Percentiles rank a stretch among this genome's conserved stretches.
Conservation (phyloP, 2,113 vertebrate species). For the Ploceus nigricollis region DNA sequence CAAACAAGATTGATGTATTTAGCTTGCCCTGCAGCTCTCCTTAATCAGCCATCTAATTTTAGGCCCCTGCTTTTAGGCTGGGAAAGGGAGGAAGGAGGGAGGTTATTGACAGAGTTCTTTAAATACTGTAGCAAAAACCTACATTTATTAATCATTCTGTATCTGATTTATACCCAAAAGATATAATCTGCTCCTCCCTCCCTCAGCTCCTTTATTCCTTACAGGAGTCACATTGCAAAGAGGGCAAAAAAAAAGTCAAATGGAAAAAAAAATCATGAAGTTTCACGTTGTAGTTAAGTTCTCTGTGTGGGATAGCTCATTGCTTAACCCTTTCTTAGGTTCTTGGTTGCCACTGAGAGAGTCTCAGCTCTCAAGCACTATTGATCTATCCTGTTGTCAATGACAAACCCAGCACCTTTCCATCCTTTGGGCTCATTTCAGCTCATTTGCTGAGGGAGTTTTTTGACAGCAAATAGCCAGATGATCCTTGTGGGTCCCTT, state of each 20-base stretch:
- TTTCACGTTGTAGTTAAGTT: neutral
- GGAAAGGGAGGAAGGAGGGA: neutral
- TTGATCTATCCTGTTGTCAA: neutral
- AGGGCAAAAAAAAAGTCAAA: neutral
- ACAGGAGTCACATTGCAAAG: neutral
- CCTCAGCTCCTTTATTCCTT: neutral
- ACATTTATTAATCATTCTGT: slow-evolving; percentile 11
- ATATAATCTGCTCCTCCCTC: neutral
- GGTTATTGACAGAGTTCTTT: slow-evolving; percentile 2
- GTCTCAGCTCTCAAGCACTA: neutral
- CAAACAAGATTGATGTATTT: slow-evolving; percentile 7
- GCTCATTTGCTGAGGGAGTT: neutral
- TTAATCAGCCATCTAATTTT: slow-evolving; percentile 56
- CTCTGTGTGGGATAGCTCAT: neutral
- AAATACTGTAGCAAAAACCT: slow-evolving; percentile 9
- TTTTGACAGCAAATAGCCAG: neutral
- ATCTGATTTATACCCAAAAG: neutral
- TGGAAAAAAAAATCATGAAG: neutral
- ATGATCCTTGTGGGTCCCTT: neutral
- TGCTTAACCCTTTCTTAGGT: neutral
- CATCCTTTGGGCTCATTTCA: neutral
- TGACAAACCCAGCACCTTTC: neutral
- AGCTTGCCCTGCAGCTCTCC: neutral
- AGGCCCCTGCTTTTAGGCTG: neutral
- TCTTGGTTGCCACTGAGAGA: neutral